phyloP scores from a whole-genome alignment of 2,888 invertebrate genomes.

The Chesias legatella region DNA sequence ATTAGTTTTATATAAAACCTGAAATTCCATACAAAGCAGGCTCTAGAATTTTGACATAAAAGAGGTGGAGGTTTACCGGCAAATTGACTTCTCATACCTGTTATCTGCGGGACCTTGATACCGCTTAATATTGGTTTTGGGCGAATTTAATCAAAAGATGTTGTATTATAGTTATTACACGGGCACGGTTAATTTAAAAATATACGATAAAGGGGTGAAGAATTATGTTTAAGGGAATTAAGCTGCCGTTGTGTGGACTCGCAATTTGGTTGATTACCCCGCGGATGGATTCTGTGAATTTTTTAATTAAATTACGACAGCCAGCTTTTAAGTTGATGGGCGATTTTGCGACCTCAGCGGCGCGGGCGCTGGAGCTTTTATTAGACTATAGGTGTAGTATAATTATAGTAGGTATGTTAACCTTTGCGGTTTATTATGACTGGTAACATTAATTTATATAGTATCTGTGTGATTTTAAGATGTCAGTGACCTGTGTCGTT shows the following conservation, averaged over 20 bases:
- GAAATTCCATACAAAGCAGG: too few species aligned
- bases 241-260: constrained; percentile 61
- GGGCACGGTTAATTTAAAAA: constrained; percentile 70
- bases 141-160: constrained; percentile 70
- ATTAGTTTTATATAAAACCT: too few species aligned
- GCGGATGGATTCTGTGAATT: constrained; percentile 72
- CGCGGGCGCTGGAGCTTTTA: too few species aligned
- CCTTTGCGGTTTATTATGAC: too few species aligned
- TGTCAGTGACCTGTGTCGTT: too few species aligned
- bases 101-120: constrained; percentile 55
- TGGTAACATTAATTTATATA: too few species aligned
- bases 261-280: constrained; percentile 75
- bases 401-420: too few species aligned
- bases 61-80: constrained; percentile 32
- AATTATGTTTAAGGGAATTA: constrained; percentile 76
- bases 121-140: constrained; percentile 76
- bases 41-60: constrained; percentile 26
- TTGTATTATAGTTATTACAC: constrained; percentile 69
- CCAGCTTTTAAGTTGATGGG: constrained; percentile 66
- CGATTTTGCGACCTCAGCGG: constrained; percentile 20
- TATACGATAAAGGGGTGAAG: constrained; percentile 72
- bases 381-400: too few species aligned
- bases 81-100: constrained; percentile 44
- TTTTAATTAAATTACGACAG: constrained; percentile 79
- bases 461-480: too few species aligned